A percentile compares a stretch with the other conserved stretches of the same genome.
phyloP scores from a whole-genome alignment of 2,888 invertebrate genomes.

The Cistogaster globosa region DNA sequence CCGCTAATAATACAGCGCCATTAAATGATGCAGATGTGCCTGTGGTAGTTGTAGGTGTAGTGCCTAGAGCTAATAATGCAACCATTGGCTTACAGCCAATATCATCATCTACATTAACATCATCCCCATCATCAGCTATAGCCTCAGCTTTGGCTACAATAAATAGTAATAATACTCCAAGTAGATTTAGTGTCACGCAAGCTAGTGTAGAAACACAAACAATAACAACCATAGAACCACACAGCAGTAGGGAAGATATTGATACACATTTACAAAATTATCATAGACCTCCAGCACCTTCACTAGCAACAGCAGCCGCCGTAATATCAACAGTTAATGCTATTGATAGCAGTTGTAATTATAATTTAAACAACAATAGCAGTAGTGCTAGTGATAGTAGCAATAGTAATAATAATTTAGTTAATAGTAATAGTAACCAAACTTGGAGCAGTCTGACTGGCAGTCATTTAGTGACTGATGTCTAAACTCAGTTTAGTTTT shows the following conservation, averaged over 20 bases:
- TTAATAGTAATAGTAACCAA: constrained; percentile 58
- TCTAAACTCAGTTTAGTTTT: constrained; percentile 73
- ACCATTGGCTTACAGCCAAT: constrained; percentile 9
- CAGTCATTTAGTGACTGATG: constrained; percentile 83
- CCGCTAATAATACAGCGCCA: constrained; percentile 58
- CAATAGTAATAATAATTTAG: constrained; percentile 56
- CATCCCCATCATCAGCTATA: constrained; percentile 37
- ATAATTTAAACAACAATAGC: constrained; percentile 71
- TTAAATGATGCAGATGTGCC: constrained; percentile 75
- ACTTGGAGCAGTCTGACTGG: constrained; percentile 74
- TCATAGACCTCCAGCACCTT: constrained; percentile 47
- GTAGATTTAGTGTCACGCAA: constrained; percentile 66
- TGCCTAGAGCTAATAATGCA: constrained; percentile 66
- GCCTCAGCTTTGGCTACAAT: constrained; percentile 71
- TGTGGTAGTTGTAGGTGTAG: constrained; percentile 77
- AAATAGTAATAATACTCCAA: constrained; percentile 59
- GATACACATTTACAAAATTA: constrained; percentile 54
- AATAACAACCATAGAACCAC: constrained; percentile 60
- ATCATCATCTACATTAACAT: constrained; percentile 12
- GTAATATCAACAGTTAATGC: constrained; percentile 61
- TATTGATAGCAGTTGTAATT: constrained; percentile 76
- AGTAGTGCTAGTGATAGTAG: constrained; percentile 48
- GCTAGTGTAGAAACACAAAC: constrained; percentile 69
- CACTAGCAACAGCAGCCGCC: constrained; percentile 54
- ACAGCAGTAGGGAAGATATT: constrained; percentile 63